Conservation (phyloP, 1,140 invertebrate species). For the Drosophila hydei region DNA sequence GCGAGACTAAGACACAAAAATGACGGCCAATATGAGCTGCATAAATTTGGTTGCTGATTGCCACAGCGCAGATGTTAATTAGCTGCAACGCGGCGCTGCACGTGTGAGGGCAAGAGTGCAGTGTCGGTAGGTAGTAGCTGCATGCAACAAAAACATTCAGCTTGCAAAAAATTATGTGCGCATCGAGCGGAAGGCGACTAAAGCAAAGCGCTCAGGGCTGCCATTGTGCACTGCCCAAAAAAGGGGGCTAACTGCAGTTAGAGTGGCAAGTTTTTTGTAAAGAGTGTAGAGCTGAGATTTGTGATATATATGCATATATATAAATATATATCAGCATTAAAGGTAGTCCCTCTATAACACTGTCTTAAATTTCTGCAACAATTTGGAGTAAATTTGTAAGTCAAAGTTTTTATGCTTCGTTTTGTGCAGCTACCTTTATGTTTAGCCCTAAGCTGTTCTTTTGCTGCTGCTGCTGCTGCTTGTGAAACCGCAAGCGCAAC, state of each 20-base stretch:
- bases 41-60: conserved; percentile 66
- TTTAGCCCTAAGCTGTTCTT: background rate
- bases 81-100: conserved; percentile 55
- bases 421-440: background rate
- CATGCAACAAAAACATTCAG: conserved; percentile 37
- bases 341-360: too few species aligned
- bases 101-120: conserved; percentile 56
- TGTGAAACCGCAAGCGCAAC: conserved; percentile 67
- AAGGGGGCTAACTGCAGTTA: background rate
- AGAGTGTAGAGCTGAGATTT: too few species aligned
- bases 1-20: conserved; percentile 2
- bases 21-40: conserved; percentile 51
- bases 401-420: conserved; percentile 17
- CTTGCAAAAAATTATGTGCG: conserved; percentile 62
- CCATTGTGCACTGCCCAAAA: conserved; percentile 8
- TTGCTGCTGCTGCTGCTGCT: conserved; percentile 19
- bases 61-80: conserved; percentile 70
- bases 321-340: background rate
- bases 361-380: background rate
- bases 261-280: background rate
- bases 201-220: conserved; percentile 14
- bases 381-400: background rate
- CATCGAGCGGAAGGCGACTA: conserved; percentile 26
- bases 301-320: background rate
- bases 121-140: too few species aligned